Percentiles rank a stretch among this genome's conserved stretches.
Evolutionary conservation across 2,113 vertebrate genomes (phyloP).

Genomic region (Sakesphorus luctuosus): DNA sequence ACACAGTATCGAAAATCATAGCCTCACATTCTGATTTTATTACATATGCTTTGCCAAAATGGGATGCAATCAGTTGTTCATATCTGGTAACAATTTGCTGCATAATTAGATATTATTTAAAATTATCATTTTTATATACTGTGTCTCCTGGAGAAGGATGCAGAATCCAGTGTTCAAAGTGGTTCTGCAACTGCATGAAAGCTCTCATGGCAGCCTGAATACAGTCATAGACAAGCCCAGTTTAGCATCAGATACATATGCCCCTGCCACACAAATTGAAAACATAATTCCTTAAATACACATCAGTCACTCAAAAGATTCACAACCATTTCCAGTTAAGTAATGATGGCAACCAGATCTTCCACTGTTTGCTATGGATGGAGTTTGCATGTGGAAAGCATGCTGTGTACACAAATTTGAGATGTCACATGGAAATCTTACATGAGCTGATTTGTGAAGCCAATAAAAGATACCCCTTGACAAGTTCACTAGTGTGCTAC

Average conservation of each 20-base stretch:
- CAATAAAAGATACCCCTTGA: neutral
- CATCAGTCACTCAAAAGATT: neutral
- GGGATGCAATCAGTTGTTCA: neutral
- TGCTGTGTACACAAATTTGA: neutral
- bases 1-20: neutral
- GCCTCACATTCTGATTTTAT: neutral
- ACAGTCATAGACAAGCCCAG: neutral
- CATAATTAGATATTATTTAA: no score
- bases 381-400: neutral
- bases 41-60: neutral
- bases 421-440: neutral
- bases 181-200: neutral
- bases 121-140: neutral
- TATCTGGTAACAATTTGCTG: neutral
- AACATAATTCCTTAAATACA: neutral
- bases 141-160: neutral
- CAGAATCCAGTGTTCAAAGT: neutral
- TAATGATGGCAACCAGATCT: neutral
- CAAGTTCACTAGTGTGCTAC: accelerated
- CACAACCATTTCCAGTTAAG: neutral
- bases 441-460: neutral
- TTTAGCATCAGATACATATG: neutral
- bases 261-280: neutral
- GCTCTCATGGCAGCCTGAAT: neutral
- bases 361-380: neutral